A percentile compares a stretch with the other conserved stretches of the same genome.
These are phyloP conservation scores for Zelleria hepariella DNA, from an alignment of 2,888 invertebrate genomes.

Conservation along the genomic window DNA sequence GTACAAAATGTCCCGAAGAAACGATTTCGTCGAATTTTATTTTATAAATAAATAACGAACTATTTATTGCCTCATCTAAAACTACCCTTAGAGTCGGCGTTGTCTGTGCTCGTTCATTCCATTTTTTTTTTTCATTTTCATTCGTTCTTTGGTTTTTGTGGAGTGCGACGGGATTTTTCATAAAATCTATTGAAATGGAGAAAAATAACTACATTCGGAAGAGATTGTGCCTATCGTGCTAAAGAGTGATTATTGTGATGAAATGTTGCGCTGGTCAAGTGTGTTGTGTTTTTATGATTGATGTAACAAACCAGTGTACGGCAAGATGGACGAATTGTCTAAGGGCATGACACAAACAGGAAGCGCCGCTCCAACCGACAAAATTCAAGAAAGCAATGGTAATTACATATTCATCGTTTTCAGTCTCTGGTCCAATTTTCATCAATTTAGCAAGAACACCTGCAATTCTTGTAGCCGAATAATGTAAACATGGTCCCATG, in stretches of 20 bases:
- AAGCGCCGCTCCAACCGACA: constrained; percentile 66
- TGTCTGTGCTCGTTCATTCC: constrained; percentile 11
- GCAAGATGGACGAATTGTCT: constrained; percentile 73
- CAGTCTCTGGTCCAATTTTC: not conserved
- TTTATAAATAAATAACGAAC: too few relatives aligned
- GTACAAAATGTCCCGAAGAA: too few relatives aligned
- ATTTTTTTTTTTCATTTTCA: constrained; percentile 32
- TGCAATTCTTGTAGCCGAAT: too few relatives aligned
- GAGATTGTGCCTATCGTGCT: constrained; percentile 40
- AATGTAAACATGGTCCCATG: too few relatives aligned
- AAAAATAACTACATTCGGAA: constrained; percentile 43
- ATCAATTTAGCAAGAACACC: not conserved
- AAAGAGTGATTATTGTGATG: constrained; percentile 48
- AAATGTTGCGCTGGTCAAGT: constrained; percentile 10
- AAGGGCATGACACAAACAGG: constrained; percentile 72
- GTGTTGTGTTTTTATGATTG: constrained; percentile 48
- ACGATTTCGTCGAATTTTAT: too few relatives aligned
- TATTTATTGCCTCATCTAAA: too few relatives aligned
- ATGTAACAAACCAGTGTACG: constrained; percentile 67
- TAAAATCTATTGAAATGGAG: constrained; percentile 56
- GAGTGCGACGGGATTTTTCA: constrained; percentile 30
- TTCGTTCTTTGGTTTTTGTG: constrained; percentile 26
- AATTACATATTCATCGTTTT: constrained; percentile 12
- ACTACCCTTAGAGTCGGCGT: too few relatives aligned
- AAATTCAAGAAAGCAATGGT: constrained; percentile 64